These are phyloP conservation scores for Xylocampa areola DNA, from an alignment of 2,888 invertebrate species.

Conservation along the genomic window DNA sequence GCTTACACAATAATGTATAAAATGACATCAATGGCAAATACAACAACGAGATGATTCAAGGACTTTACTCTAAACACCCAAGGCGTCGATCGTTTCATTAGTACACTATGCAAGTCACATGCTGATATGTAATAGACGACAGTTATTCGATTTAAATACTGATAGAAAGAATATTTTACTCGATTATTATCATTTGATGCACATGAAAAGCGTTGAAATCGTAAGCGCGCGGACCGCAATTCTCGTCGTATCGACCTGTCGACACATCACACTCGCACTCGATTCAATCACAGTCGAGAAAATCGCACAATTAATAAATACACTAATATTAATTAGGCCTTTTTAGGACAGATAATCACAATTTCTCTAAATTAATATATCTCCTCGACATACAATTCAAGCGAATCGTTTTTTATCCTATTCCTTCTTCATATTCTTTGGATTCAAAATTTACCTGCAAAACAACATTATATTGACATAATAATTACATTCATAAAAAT, in stretches of 20 bases:
- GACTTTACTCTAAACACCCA: constrained; percentile 74
- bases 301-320: constrained; percentile 85
- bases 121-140: constrained; percentile 88
- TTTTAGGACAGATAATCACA: constrained; percentile 89
- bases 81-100: constrained; percentile 77
- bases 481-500: neutral
- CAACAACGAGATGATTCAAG: constrained; percentile 78
- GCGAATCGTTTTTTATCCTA: constrained; percentile 64
- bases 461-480: constrained; percentile 7
- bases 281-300: constrained; percentile 81
- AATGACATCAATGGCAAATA: constrained; percentile 80
- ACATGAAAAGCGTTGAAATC: constrained; percentile 76
- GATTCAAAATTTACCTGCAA: constrained; percentile 75
- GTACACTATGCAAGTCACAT: constrained; percentile 86
- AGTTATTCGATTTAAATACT: constrained; percentile 85
- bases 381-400: constrained; percentile 72
- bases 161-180: constrained; percentile 77
- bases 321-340: constrained; percentile 89
- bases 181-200: constrained; percentile 67
- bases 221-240: constrained; percentile 70
- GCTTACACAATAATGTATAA: constrained; percentile 70
- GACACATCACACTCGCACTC: constrained; percentile 71
- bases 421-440: constrained; percentile 77
- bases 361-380: constrained; percentile 80
- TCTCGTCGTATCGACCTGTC: constrained; percentile 51